Evolutionary conservation across 35 echinoderm and acorn worm genomes (phyloP).

Genomic region (Patiria miniata): DNA sequence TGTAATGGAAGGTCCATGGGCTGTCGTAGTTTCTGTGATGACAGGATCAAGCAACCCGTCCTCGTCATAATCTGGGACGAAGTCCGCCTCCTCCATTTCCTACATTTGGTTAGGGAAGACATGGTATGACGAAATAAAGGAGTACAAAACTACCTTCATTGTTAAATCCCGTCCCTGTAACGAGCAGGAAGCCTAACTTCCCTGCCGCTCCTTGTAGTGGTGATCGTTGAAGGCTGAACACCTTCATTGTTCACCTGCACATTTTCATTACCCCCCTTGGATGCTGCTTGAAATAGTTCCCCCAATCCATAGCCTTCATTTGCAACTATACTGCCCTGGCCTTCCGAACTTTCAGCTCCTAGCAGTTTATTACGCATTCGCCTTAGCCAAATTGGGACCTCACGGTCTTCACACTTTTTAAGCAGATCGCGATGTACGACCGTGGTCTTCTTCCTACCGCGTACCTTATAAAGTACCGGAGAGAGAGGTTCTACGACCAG

Average conservation of each 20-base stretch:
- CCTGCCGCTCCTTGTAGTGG: not conserved
- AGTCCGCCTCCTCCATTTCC: not conserved
- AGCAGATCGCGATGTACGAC: conserved; percentile 1
- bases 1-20: not conserved
- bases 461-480: not conserved
- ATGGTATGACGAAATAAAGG: no score
- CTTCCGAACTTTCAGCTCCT: not conserved
- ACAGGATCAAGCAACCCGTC: no score
- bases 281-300: no score
- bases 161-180: not conserved
- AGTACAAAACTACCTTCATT: no score
- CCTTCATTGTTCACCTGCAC: no score
- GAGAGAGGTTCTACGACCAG: conserved; percentile 8
- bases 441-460: not conserved
- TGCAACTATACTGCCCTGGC: no score
- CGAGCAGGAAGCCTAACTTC: not conserved
- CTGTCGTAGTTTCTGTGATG: no score
- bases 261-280: no score
- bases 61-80: not conserved
- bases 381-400: not conserved
- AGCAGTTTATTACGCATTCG: conserved; percentile 1
- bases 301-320: no score
- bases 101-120: no score
- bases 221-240: not conserved
- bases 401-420: not conserved